Evolutionary conservation across 2,888 invertebrate species (phyloP).

Genomic region (Tubulanus polymorphus): DNA sequence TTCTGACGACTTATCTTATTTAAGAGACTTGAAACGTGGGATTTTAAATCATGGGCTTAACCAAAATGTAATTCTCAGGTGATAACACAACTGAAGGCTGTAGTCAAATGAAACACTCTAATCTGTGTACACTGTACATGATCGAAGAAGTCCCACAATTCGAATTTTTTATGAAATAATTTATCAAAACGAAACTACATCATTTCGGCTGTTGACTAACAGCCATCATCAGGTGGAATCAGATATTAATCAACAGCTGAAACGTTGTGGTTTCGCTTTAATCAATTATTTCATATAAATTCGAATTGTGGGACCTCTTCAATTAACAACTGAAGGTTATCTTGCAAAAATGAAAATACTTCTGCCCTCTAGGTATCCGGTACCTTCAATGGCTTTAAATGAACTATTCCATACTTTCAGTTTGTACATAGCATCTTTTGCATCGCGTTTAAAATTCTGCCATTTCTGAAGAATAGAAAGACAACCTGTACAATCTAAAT

Average conservation of each 20-base stretch:
- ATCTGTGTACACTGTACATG: too few relatives aligned
- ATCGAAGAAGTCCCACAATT: too few relatives aligned
- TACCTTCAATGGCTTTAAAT: conserved; percentile 75
- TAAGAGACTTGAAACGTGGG: background rate
- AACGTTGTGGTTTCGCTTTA: too few relatives aligned
- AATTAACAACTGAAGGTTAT: too few relatives aligned
- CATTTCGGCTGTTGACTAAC: too few relatives aligned
- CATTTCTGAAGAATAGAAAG: conserved; percentile 23
- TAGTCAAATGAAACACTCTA: too few relatives aligned
- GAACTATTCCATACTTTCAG: conserved; percentile 72
- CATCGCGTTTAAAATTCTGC: conserved; percentile 21
- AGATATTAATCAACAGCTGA: background rate
- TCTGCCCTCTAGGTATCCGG: conserved; percentile 29
- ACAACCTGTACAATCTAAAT: background rate
- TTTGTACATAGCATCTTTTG: conserved; percentile 61
- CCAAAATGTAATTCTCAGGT: background rate
- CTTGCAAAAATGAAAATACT: background rate
- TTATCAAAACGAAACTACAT: too few relatives aligned
- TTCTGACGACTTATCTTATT: too few relatives aligned
- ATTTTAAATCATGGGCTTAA: background rate
- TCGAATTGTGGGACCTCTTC: too few relatives aligned
- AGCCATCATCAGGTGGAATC: too few relatives aligned
- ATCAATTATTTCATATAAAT: too few relatives aligned
- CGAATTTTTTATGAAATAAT: too few relatives aligned
- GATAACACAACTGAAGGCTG: background rate